Base-by-base conservation (phyloP, 1,140 invertebrate genomes). In the Papilio dardanus region DNA sequence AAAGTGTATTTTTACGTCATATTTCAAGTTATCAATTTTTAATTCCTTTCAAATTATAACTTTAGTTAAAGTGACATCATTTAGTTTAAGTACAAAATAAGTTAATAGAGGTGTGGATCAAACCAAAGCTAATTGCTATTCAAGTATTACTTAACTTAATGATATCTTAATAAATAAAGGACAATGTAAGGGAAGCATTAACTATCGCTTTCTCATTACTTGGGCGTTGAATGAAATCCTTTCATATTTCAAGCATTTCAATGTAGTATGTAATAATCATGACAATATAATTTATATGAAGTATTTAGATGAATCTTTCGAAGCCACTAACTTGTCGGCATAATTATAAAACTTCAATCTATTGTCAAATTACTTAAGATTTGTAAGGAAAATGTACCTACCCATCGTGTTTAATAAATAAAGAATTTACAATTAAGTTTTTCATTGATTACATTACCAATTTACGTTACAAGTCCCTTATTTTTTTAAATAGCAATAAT, bases 201-300 rank as follows among this genome's bases (percentile, higher is more conserved):
- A 16, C 14, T 40, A 7, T 71, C 24, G 42, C 68, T 46, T 71
- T 46, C 40, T 50, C 6, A 71, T 71, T 46, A 71, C 24, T 28
- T 50, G 37, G 16, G 16, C 50, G 24, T 71, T 71, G 21, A 46
- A 40, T 50, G 31, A 30, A 50, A 33, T 19, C n/a, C 8, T 46
- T 30, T 71, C 68, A 71, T 71, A 40, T 50, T 73, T 73, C 24
- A 33, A 19, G 71, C 42, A 10, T 62, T 62, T 62, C 3, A 58
- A 73, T 58, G 50, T 73, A 73, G 71, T 73, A 73, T 54, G 46
- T 73, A 73, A 73, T 35, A 58, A 73, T 35, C 50, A 73, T 58
- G 71, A 73, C 71, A 73, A 73, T 73, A 73, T 73, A 73, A 73
- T 73, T 73, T 73, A 54, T 58, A 73, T 54, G 46, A 73, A 73